Conservation (phyloP, 2,888 invertebrate species). For the Mythimna lalbum region DNA sequence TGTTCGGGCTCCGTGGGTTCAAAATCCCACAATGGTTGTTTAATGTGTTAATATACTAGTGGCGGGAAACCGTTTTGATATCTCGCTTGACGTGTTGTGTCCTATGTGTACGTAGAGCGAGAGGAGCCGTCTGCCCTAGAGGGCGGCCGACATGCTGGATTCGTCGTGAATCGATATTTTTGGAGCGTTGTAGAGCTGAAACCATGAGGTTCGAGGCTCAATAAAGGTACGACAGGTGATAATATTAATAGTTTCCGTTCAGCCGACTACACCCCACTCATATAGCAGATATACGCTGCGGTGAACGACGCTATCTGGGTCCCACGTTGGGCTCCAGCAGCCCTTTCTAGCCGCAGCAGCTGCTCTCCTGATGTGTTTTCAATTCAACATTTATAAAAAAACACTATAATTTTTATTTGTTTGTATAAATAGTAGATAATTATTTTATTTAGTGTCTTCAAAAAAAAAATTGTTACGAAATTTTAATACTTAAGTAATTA, state of each 20-base stretch:
- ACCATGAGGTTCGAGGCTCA: constrained; percentile 87
- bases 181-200: constrained; percentile 87
- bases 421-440: background rate
- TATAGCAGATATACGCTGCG: constrained; percentile 46
- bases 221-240: constrained; percentile 87
- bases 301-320: constrained; percentile 56
- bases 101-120: constrained; percentile 89
- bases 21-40: constrained; percentile 69
- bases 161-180: constrained; percentile 90
- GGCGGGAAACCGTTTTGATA: constrained; percentile 90
- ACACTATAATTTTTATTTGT: background rate
- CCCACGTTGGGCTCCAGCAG: constrained; percentile 77
- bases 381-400: background rate
- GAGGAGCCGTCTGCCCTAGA: constrained; percentile 88
- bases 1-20: constrained; percentile 50
- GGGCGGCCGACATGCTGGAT: constrained; percentile 90
- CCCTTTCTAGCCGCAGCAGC: constrained; percentile 45
- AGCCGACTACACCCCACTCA: constrained; percentile 61
- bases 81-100: constrained; percentile 90
- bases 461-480: too few relatives aligned
- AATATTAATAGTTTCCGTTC: constrained; percentile 73
- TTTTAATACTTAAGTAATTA: too few relatives aligned
- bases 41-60: constrained; percentile 86
- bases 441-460: background rate
- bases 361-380: constrained; percentile 26